Percentiles rank a stretch among this genome's conserved stretches.
Conservation (phyloP, 2,113 vertebrate genomes). For the Menura novaehollandiae region DNA sequence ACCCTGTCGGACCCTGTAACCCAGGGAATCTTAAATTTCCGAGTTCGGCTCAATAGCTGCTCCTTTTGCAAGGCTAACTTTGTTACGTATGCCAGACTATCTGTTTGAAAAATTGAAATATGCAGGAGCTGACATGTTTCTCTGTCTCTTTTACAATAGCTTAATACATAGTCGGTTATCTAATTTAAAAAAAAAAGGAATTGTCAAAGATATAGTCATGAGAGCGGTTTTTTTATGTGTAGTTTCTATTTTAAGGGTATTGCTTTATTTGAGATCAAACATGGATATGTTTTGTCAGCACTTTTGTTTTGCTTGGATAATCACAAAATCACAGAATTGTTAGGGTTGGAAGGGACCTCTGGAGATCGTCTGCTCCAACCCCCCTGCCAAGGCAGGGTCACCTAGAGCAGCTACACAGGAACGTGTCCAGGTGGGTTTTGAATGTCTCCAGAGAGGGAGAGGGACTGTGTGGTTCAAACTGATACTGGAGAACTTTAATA, state of each 20-base stretch:
- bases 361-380: background rate
- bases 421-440: background rate
- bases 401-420: background rate
- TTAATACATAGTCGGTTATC: fast-evolving
- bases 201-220: background rate
- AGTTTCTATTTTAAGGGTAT: background rate
- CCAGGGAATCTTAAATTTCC: too few species aligned
- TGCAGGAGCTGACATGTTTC: background rate
- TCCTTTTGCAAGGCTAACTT: background rate
- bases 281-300: background rate
- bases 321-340: background rate
- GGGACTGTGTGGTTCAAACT: background rate
- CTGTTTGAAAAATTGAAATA: background rate
- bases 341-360: background rate
- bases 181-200: background rate
- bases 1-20: background rate
- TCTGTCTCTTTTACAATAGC: background rate
- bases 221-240: fast-evolving
- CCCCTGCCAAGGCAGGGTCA: background rate
- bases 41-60: fast-evolving
- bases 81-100: background rate
- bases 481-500: background rate
- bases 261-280: background rate
- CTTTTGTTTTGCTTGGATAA: background rate
- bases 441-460: background rate